These are phyloP conservation scores for Zaprionus tsacasi DNA, from an alignment of 1,140 invertebrate species.

Conservation along the genomic window DNA sequence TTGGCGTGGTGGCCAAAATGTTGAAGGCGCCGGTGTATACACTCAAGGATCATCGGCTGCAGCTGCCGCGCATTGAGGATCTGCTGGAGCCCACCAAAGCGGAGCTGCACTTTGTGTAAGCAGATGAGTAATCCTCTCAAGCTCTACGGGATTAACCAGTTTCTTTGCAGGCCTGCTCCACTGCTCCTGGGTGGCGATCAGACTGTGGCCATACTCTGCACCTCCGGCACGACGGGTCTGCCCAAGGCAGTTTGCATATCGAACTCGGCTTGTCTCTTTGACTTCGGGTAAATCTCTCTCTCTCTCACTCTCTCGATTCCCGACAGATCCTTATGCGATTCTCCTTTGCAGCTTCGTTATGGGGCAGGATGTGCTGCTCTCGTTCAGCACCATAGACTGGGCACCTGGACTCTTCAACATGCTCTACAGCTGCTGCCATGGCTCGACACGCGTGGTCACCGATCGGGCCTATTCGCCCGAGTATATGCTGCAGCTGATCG, in stretches of 20 bases:
- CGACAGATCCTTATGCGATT: too few species aligned
- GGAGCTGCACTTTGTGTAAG: constrained; percentile 73
- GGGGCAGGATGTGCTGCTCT: constrained; percentile 74
- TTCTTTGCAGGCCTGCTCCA: constrained; percentile 58
- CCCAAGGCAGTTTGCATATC: constrained; percentile 92
- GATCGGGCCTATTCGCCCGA: constrained; percentile 72
- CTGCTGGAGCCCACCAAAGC: constrained; percentile 68
- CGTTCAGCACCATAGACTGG: constrained; percentile 81
- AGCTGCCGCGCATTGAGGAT: constrained; percentile 70
- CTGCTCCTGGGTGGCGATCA: constrained; percentile 72
- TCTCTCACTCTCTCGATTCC: too few species aligned
- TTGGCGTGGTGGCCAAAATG: constrained; percentile 66
- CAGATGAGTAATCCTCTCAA: not conserved
- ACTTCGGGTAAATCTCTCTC: constrained; percentile 63
- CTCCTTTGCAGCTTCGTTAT: constrained; percentile 72
- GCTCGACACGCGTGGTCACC: constrained; percentile 75
- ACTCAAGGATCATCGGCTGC: constrained; percentile 67
- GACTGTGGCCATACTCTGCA: constrained; percentile 84
- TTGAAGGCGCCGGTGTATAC: constrained; percentile 70
- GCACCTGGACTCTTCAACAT: constrained; percentile 75
- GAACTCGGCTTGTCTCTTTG: constrained; percentile 84
- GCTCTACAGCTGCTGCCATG: constrained; percentile 72
- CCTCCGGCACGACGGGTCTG: constrained; percentile 91
- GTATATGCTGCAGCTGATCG: constrained; percentile 71
- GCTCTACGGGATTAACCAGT: not conserved